Evolutionary conservation across 2,797 vertebrate genomes (phyloP), one percentile per base, ranked within the genome.

Genomic region (Merluccius polli): DNA sequence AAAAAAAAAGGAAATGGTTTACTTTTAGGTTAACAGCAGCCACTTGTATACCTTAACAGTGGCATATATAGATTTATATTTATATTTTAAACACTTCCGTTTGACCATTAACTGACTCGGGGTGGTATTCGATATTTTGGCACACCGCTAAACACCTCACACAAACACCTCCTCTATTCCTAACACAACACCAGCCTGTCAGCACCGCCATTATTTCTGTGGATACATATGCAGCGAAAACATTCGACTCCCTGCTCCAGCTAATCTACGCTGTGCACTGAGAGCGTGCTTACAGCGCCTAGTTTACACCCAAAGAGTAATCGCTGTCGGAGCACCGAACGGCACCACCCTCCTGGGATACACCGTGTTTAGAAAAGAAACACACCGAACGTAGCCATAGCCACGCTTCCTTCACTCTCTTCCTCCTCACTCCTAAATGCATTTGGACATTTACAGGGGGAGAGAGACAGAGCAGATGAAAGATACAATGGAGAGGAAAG

Each of bases 101-200:
- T 33, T 70, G 16, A 33, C 69, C 29, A 11, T 27, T 29, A 67
- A 13, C 63, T 3, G 24, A 29, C 63, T 67, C 24, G 6, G 7
- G 32, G 32, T 5, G 11, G 35, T 35, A 12, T 30, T 48, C 27
- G 24, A 38, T 73, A 52, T 76, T 82, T 78, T 72, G 74, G 24
- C 65, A 78, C 35, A 71, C 35, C 31, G 29, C 70, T 75, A 63
- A 78, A 77, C 74, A 36, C 75, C 74, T 76, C 32, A 2, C 13
- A 48, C 59, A 11, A 24, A 21, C 32, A 21, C 21, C 32, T 36
- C 33, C 33, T 71, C n/a, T 38, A 11, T n/a, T 71, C 21, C 75
- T 73, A 73, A 77, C 72, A 78, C 67, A 18, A 72, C 78, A 79
- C 52, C 24, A 30, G 18, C 71, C 35, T 71, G 70, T 71, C 70